phyloP scores from a whole-genome alignment of 2,888 invertebrate genomes.

The Dermolepida albohirtum region DNA sequence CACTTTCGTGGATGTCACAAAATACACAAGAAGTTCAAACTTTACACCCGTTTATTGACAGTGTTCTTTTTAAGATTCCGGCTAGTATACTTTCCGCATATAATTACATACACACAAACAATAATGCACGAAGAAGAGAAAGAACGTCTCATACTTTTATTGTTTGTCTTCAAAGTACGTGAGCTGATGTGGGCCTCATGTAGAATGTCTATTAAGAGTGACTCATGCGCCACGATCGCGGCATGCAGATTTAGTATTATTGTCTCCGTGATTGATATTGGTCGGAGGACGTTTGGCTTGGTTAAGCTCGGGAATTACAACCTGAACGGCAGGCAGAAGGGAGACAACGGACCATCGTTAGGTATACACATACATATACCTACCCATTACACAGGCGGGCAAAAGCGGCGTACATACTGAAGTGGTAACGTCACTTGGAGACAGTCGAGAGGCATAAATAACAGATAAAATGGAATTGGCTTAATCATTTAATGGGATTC shows the following conservation, averaged over 20 bases:
- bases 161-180: conserved; percentile 29
- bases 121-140: background rate
- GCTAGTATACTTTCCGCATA: too few relatives aligned
- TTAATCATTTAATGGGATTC: conserved; percentile 60
- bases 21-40: too few relatives aligned
- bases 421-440: conserved; percentile 33
- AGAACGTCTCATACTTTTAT: conserved; percentile 7
- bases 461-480: conserved; percentile 56
- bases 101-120: too few relatives aligned
- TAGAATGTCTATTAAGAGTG: conserved; percentile 60
- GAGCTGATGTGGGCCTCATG: conserved; percentile 55
- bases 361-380: background rate
- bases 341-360: background rate
- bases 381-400: conserved; percentile 3
- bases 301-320: conserved; percentile 31
- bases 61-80: too few relatives aligned
- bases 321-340: background rate
- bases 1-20: too few relatives aligned
- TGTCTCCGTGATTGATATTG: conserved; percentile 62
- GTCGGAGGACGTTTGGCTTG: conserved; percentile 39
- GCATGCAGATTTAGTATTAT: conserved; percentile 65
- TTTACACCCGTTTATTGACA: too few relatives aligned
- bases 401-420: background rate
- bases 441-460: conserved; percentile 55
- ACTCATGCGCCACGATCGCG: conserved; percentile 57